Percentiles rank a stretch among this genome's conserved stretches.
Conservation (phyloP, 2,888 invertebrate species). For the Drosophila atroscutellata region DNA sequence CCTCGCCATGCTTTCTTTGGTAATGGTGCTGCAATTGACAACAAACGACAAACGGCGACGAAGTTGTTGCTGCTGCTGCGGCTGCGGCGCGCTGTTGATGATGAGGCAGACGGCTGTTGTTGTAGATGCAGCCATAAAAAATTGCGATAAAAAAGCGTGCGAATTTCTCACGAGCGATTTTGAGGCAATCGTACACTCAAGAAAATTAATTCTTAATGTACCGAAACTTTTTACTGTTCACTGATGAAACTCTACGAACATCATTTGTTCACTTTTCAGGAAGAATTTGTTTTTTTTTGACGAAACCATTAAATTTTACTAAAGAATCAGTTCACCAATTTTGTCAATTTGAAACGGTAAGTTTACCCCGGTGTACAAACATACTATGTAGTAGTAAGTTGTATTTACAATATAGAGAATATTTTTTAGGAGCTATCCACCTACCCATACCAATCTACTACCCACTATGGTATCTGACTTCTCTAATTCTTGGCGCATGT, state of each 20-base stretch:
- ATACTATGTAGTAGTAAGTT: constrained; percentile 2
- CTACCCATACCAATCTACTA: constrained; percentile 26
- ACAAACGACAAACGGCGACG: constrained; percentile 53
- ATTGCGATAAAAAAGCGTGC: constrained; percentile 80
- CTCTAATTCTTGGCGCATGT: constrained; percentile 70
- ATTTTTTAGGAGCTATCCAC: constrained; percentile 22
- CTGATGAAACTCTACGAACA: background rate
- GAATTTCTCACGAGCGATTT: constrained; percentile 79
- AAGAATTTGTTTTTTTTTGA: background rate
- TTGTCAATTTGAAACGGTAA: background rate
- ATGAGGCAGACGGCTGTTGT: constrained; percentile 30
- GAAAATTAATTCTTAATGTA: background rate
- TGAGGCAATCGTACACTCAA: constrained; percentile 18
- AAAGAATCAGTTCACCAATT: background rate
- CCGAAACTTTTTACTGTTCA: background rate
- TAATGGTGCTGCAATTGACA: constrained; percentile 67
- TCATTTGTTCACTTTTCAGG: too few relatives aligned
- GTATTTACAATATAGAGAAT: constrained; percentile 43
- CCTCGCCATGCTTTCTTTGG: constrained; percentile 67
- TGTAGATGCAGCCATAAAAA: constrained; percentile 80
- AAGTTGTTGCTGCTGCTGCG: constrained; percentile 33
- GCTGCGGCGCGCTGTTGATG: constrained; percentile 38
- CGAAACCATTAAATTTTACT: too few relatives aligned
- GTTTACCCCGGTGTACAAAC: background rate
- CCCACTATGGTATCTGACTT: constrained; percentile 38